Conservation (phyloP, 1,140 invertebrate species). For the Drosophila sproati region DNA sequence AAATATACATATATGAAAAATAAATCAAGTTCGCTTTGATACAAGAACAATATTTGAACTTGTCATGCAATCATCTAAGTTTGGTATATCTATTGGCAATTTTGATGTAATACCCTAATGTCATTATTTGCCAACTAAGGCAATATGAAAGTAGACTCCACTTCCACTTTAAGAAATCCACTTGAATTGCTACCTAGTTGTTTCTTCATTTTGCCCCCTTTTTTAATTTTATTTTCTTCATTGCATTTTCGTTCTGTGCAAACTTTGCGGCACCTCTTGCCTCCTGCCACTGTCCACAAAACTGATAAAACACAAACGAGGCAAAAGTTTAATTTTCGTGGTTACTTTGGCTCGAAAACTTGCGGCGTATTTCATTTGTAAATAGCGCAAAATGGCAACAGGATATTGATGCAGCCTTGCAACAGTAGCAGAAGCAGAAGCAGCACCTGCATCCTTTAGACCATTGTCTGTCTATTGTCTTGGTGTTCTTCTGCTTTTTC, state of each 20-base stretch:
- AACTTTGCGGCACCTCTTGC: constrained; percentile 34
- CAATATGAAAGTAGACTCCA: constrained; percentile 17
- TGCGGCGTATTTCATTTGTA: constrained; percentile 74
- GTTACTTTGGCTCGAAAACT: constrained; percentile 69
- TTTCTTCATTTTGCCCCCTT: constrained; percentile 39
- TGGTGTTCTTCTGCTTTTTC: background rate
- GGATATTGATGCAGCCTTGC: constrained; percentile 66
- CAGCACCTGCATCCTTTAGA: constrained; percentile 56
- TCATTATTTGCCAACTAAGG: constrained; percentile 4
- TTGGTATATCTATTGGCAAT: background rate
- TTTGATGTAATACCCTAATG: background rate
- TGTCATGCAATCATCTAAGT: background rate
- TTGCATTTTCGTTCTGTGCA: constrained; percentile 51
- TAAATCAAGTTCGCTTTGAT: background rate
- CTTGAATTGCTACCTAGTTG: constrained; percentile 46
- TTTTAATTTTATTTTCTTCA: constrained; percentile 58
- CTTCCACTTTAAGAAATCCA: constrained; percentile 36
- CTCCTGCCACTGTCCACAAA: background rate
- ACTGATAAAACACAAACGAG: constrained; percentile 59
- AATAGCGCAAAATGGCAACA: constrained; percentile 72
- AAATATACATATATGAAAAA: background rate
- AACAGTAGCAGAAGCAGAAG: constrained; percentile 14
- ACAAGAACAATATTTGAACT: background rate
- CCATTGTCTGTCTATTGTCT: constrained; percentile 58
- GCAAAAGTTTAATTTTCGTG: constrained; percentile 71